These are phyloP conservation scores for Sylvicola cinctus DNA, from an alignment of 2,888 invertebrate species.

Conservation along the genomic window DNA sequence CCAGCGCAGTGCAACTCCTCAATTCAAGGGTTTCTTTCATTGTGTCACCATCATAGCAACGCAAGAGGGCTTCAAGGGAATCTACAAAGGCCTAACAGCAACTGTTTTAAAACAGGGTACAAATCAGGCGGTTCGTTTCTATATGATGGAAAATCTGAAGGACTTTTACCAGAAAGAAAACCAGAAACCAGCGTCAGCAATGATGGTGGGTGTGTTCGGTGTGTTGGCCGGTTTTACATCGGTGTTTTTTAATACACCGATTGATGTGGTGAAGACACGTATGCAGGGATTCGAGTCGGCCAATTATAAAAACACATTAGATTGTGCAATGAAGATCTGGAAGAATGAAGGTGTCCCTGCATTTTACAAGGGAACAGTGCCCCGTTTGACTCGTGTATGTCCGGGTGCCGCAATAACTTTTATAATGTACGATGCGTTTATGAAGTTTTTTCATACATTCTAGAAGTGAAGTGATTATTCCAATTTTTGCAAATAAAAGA, in stretches of 20 bases:
- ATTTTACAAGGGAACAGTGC: slow-evolving; percentile 98
- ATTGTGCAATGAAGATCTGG: slow-evolving; percentile 83
- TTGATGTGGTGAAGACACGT: slow-evolving; percentile 96
- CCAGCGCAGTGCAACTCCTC: slow-evolving; percentile 74
- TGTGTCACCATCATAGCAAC: slow-evolving; percentile 73
- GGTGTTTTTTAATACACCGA: slow-evolving; percentile 95
- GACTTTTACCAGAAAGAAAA: slow-evolving; percentile 79
- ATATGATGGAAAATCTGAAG: slow-evolving; percentile 87
- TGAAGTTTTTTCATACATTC: slow-evolving; percentile 84
- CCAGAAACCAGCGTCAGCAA: slow-evolving; percentile 65
- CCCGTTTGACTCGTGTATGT: slow-evolving; percentile 85
- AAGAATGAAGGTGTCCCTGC: slow-evolving; percentile 82
- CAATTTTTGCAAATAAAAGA: background rate
- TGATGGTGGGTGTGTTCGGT: slow-evolving; percentile 79
- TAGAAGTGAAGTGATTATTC: slow-evolving; percentile 37
- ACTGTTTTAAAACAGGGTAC: slow-evolving; percentile 96
- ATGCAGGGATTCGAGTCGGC: slow-evolving; percentile 96
- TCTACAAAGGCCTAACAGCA: slow-evolving; percentile 87
- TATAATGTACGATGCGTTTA: slow-evolving; percentile 98
- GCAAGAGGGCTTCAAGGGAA: slow-evolving; percentile 62
- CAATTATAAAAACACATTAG: slow-evolving; percentile 84
- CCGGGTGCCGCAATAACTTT: slow-evolving; percentile 97
- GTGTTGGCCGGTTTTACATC: slow-evolving; percentile 86
- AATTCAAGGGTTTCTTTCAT: slow-evolving; percentile 83
- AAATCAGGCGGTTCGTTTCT: slow-evolving; percentile 97